Evolutionary conservation across 2,888 invertebrate genomes (phyloP).

Genomic region (Osmoderma eremita): DNA sequence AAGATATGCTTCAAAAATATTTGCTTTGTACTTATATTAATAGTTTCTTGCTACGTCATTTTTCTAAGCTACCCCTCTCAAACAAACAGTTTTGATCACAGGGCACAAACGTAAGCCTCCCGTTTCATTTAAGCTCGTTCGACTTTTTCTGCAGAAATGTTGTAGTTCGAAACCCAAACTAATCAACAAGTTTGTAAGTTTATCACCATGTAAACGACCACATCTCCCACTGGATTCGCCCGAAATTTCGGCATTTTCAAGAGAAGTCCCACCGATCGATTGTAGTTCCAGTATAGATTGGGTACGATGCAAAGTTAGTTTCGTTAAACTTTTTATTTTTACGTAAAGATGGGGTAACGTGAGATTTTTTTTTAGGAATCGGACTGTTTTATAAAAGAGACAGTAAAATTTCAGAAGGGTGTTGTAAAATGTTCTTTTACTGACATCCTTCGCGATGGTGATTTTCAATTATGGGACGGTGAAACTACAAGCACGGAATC

Average conservation of each 20-base stretch:
- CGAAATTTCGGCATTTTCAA: slow-evolving; percentile 79
- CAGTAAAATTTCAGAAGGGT: slow-evolving; percentile 63
- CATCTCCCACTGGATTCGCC: slow-evolving; percentile 73
- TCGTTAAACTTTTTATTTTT: slow-evolving; percentile 8
- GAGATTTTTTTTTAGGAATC: slow-evolving; percentile 57
- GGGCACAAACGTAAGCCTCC: slow-evolving; percentile 18
- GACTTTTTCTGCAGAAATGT: slow-evolving; percentile 28
- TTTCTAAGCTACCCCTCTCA: background rate
- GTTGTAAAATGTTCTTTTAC: slow-evolving; percentile 69
- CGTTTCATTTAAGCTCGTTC: background rate
- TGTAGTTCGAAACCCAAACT: slow-evolving; percentile 65
- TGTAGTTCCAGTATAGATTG: slow-evolving; percentile 77
- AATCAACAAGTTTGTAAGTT: slow-evolving; percentile 62
- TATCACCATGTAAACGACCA: slow-evolving; percentile 72
- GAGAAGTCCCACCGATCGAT: slow-evolving; percentile 69
- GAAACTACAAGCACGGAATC: slow-evolving; percentile 65
- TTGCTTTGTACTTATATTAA: background rate
- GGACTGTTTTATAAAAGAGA: slow-evolving; percentile 66
- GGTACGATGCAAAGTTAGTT: slow-evolving; percentile 78
- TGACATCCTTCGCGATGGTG: slow-evolving; percentile 77
- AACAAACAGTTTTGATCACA: slow-evolving; percentile 14
- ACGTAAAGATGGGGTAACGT: too few relatives aligned
- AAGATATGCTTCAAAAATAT: slow-evolving; percentile 19
- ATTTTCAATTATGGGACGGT: slow-evolving; percentile 69
- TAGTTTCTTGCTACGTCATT: slow-evolving; percentile 1